Conservation (phyloP, 2,888 invertebrate genomes). For the Caenorhabditis japonica region DNA sequence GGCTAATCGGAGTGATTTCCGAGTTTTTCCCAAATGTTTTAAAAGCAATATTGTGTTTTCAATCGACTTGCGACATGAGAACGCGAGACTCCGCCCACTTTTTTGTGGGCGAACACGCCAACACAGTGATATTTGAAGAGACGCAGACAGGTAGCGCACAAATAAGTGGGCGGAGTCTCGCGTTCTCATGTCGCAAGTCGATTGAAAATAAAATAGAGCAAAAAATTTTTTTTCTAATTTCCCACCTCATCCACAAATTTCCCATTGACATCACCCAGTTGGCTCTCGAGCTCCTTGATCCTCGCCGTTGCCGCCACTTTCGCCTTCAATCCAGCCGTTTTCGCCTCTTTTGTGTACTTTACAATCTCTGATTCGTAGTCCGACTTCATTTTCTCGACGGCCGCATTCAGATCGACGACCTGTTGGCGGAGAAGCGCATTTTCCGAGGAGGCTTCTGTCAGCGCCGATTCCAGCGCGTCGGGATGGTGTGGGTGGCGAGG, state of each 20-base stretch:
- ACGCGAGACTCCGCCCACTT: too few relatives aligned
- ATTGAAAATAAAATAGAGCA: too few relatives aligned
- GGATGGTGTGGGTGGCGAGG: constrained; percentile 28
- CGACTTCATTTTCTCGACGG: constrained; percentile 38
- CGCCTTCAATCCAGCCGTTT: constrained; percentile 68
- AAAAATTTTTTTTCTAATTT: too few relatives aligned
- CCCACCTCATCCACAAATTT: constrained; percentile 45
- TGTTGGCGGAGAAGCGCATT: constrained; percentile 38
- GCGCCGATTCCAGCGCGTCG: constrained; percentile 24
- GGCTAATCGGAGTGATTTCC: too few relatives aligned
- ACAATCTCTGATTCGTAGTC: constrained; percentile 66
- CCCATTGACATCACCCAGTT: constrained; percentile 50
- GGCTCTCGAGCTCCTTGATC: constrained; percentile 70
- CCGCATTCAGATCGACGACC: constrained; percentile 26
- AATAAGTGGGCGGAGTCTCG: too few relatives aligned
- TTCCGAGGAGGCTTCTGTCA: constrained; percentile 46
- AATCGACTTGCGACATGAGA: too few relatives aligned
- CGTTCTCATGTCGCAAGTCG: background rate
- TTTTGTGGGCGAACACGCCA: too few relatives aligned
- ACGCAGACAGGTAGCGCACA: too few relatives aligned
- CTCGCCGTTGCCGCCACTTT: constrained; percentile 69
- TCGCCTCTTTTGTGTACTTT: constrained; percentile 60
- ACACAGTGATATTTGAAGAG: too few relatives aligned
- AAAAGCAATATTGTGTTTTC: too few relatives aligned
- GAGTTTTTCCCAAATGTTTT: too few relatives aligned